Conservation (phyloP, 1,140 invertebrate genomes). For the Holcopasites calliopsidis region DNA sequence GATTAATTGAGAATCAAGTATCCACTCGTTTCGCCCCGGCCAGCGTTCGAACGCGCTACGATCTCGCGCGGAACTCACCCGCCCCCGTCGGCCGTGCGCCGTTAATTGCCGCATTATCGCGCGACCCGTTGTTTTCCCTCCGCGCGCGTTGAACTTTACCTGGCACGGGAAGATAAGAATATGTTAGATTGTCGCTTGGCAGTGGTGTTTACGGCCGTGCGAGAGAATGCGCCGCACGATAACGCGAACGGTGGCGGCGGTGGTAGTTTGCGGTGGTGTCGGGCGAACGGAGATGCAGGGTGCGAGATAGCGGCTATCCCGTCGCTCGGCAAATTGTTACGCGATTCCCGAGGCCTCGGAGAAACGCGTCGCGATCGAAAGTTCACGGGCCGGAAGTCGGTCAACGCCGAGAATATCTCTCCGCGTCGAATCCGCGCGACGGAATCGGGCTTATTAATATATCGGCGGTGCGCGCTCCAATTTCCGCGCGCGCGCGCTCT, state of each 20-base stretch:
- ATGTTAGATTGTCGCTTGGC: slow-evolving; percentile 23
- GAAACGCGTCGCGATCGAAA: background rate
- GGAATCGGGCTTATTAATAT: slow-evolving; percentile 61
- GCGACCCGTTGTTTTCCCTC: slow-evolving; percentile 31
- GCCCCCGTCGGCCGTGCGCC: slow-evolving; percentile 7
- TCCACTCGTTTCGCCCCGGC: background rate
- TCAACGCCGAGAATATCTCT: slow-evolving; percentile 53
- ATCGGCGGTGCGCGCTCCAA: slow-evolving; percentile 45
- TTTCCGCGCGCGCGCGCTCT: no score
- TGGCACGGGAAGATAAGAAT: slow-evolving; percentile 47
- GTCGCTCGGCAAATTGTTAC: no score
- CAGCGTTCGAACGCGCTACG: slow-evolving; percentile 3
- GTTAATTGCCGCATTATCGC: slow-evolving; percentile 47
- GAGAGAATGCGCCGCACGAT: background rate
- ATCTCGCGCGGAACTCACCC: slow-evolving; percentile 22
- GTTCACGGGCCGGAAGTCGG: slow-evolving; percentile 46
- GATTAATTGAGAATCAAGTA: no score
- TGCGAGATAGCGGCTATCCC: no score
- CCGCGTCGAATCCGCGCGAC: slow-evolving; percentile 50
- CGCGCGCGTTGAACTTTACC: slow-evolving; percentile 29
- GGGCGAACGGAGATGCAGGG: background rate
- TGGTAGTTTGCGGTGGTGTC: background rate
- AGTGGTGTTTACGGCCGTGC: background rate
- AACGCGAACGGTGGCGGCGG: background rate
- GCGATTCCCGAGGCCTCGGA: background rate